Evolutionary conservation across 2,888 invertebrate genomes (phyloP).

Genomic region (Muscina levida): DNA sequence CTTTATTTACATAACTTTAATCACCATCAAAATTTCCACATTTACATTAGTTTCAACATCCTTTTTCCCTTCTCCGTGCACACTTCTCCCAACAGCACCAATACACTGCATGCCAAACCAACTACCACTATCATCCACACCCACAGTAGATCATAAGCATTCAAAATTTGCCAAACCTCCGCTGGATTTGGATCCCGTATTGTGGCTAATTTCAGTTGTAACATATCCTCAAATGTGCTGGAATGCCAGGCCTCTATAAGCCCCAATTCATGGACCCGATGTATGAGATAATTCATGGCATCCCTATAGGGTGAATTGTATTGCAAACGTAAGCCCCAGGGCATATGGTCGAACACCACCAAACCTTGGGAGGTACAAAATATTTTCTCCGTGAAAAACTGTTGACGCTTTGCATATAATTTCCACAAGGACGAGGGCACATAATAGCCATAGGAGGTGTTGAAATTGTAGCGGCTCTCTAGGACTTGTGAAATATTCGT

Average conservation of each 20-base stretch:
- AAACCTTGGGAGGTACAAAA: constrained; percentile 25
- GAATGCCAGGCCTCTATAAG: constrained; percentile 56
- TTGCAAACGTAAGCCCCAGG: constrained; percentile 20
- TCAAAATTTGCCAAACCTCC: background rate
- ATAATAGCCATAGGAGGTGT: constrained; percentile 44
- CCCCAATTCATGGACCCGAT: constrained; percentile 47
- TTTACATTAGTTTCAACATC: too few species aligned
- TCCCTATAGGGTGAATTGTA: constrained; percentile 30
- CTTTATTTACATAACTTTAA: too few species aligned
- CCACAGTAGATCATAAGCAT: constrained; percentile 49
- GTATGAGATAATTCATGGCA: constrained; percentile 39
- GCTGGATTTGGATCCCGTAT: constrained; percentile 39
- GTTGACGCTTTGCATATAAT: constrained; percentile 33
- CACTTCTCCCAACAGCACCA: too few species aligned
- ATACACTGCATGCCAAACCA: too few species aligned
- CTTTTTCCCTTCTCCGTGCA: too few species aligned
- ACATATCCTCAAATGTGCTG: constrained; percentile 53
- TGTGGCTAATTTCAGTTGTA: constrained; percentile 41
- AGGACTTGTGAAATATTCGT: background rate
- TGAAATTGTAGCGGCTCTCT: constrained; percentile 32
- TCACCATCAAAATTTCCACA: too few species aligned
- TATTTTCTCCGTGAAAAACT: background rate
- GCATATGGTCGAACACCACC: background rate
- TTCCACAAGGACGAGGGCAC: constrained; percentile 34
- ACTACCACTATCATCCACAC: constrained; percentile 46